These are phyloP conservation scores for Aethes cnicana DNA, from an alignment of 2,888 invertebrate genomes.

Conservation along the genomic window DNA sequence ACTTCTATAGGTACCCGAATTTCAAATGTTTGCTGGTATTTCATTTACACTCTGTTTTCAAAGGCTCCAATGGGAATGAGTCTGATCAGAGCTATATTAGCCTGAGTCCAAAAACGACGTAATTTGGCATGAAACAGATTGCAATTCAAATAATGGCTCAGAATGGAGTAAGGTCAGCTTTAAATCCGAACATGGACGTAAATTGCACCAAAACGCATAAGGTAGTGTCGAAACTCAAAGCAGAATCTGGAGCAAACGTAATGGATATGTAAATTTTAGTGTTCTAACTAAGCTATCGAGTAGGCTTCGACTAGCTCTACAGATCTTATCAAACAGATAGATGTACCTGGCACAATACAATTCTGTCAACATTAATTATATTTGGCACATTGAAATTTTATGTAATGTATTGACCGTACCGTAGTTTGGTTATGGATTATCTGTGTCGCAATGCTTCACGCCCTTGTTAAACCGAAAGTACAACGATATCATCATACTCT, in stretches of 20 bases:
- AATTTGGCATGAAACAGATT: slow-evolving; percentile 39
- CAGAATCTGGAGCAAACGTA: slow-evolving; percentile 64
- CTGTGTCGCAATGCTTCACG: slow-evolving; percentile 16
- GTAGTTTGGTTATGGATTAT: slow-evolving; percentile 9
- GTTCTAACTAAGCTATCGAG: slow-evolving; percentile 49
- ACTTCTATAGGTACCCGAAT: too few species aligned
- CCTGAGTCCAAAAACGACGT: slow-evolving; percentile 34
- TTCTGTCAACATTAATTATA: neutral
- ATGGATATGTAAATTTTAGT: slow-evolving; percentile 66
- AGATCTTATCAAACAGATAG: slow-evolving; percentile 39
- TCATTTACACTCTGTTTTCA: too few species aligned
- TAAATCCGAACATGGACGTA: slow-evolving; percentile 56
- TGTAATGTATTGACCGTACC: neutral
- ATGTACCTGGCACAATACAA: slow-evolving; percentile 12
- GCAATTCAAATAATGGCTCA: slow-evolving; percentile 39
- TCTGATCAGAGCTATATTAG: slow-evolving; percentile 24
- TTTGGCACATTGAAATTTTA: neutral
- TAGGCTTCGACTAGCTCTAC: slow-evolving; percentile 51
- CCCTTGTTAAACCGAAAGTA: slow-evolving; percentile 22
- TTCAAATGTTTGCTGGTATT: too few species aligned
- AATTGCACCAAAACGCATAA: slow-evolving; percentile 57
- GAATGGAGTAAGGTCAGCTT: slow-evolving; percentile 42
- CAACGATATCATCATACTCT: slow-evolving; percentile 24
- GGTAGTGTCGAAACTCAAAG: slow-evolving; percentile 55
- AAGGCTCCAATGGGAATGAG: slow-evolving; percentile 18